Evolutionary conservation across 2,113 vertebrate species (phyloP).

Genomic region (Panthera uncia): DNA sequence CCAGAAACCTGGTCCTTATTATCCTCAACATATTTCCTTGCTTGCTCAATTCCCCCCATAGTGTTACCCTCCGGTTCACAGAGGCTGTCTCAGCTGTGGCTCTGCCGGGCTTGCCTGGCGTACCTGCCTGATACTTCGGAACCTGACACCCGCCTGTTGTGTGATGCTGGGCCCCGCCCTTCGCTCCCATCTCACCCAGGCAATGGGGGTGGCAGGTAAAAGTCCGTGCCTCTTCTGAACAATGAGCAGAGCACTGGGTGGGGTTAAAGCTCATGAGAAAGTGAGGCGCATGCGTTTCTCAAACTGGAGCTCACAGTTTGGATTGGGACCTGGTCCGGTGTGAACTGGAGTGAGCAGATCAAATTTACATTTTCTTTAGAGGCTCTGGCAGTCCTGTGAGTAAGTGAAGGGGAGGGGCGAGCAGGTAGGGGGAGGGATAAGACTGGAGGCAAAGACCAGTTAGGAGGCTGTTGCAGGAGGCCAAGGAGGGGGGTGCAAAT

Average conservation of each 20-base stretch:
- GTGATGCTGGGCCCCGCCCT: background rate
- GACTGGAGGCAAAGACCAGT: background rate
- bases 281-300: background rate
- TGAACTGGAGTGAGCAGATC: background rate
- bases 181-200: background rate
- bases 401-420: background rate
- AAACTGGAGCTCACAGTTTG: background rate
- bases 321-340: background rate
- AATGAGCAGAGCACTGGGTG: background rate
- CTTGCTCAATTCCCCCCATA: background rate
- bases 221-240: background rate
- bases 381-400: background rate
- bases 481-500: background rate
- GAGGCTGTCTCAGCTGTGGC: background rate
- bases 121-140: background rate
- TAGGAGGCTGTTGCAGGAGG: background rate
- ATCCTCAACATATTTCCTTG: background rate
- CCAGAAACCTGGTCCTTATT: background rate
- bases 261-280: background rate
- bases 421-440: background rate
- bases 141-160: background rate
- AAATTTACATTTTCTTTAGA: background rate
- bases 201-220: background rate
- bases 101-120: background rate
- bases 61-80: background rate